Evolutionary conservation across 1,140 invertebrate species (phyloP).

Genomic region (Gryon sp.): DNA sequence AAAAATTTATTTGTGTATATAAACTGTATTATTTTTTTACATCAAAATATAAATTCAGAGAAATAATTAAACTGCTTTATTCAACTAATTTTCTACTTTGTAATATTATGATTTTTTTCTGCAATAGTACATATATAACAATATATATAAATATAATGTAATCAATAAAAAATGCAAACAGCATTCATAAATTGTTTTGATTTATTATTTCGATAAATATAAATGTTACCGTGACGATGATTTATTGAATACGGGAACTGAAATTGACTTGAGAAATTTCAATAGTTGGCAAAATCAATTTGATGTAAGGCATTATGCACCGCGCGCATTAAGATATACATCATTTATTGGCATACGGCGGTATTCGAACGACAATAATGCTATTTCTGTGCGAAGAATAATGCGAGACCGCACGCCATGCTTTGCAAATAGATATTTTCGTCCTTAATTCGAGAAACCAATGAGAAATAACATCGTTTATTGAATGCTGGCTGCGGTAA

Average conservation of each 20-base stretch:
- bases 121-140: no score
- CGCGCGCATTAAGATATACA: conserved; percentile 53
- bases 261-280: conserved; percentile 59
- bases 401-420: conserved; percentile 25
- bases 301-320: conserved; percentile 55
- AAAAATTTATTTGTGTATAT: no score
- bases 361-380: conserved; percentile 52
- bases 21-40: no score
- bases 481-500: conserved; percentile 4
- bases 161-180: no score
- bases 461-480: conserved; percentile 13
- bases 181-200: conserved; percentile 43
- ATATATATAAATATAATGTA: no score
- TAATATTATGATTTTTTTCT: no score
- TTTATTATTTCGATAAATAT: conserved; percentile 54
- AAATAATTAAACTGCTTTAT: no score
- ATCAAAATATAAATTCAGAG: no score
- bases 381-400: conserved; percentile 43
- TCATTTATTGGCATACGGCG: conserved; percentile 54
- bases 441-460: conserved; percentile 31
- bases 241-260: conserved; percentile 42
- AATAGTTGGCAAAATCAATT: conserved; percentile 63
- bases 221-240: conserved; percentile 26
- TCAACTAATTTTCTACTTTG: no score
- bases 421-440: conserved; percentile 37